A percentile compares a stretch with the other conserved stretches of the same genome.
Conservation (phyloP, 1,140 invertebrate genomes). For the Cotesia typhae region DNA sequence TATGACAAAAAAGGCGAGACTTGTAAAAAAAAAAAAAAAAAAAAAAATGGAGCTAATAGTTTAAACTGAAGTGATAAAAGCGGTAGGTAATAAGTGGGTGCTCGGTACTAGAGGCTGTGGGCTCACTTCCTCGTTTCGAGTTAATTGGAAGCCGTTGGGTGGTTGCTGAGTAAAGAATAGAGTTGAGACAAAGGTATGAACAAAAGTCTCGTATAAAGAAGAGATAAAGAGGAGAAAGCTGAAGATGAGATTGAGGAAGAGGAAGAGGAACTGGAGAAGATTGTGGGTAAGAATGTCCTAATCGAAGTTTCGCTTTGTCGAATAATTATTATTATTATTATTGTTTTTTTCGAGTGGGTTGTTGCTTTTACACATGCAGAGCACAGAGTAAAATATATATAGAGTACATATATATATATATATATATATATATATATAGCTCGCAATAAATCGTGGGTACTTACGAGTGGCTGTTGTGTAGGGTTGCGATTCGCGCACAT, state of each 20-base stretch:
- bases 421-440: too few species aligned
- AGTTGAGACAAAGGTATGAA: too few species aligned
- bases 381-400: too few species aligned
- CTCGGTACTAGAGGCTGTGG: too few species aligned
- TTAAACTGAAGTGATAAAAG: background rate
- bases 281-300: constrained; percentile 21
- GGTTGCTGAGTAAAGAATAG: too few species aligned
- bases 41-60: too few species aligned
- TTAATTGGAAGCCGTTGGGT: too few species aligned
- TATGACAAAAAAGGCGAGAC: background rate
- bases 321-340: constrained; percentile 19
- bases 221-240: background rate
- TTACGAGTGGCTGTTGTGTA: background rate
- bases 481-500: constrained; percentile 51
- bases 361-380: background rate
- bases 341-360: background rate
- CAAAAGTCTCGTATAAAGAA: too few species aligned
- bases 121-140: background rate
- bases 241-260: background rate
- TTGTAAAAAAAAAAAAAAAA: too few species aligned
- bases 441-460: constrained; percentile 1
- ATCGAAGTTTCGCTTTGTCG: constrained; percentile 18
- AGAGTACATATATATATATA: too few species aligned
- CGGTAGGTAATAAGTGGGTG: background rate
- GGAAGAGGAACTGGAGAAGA: background rate